Evolutionary conservation across 2,888 invertebrate genomes (phyloP).

Genomic region (Drosophila atroscutellata): DNA sequence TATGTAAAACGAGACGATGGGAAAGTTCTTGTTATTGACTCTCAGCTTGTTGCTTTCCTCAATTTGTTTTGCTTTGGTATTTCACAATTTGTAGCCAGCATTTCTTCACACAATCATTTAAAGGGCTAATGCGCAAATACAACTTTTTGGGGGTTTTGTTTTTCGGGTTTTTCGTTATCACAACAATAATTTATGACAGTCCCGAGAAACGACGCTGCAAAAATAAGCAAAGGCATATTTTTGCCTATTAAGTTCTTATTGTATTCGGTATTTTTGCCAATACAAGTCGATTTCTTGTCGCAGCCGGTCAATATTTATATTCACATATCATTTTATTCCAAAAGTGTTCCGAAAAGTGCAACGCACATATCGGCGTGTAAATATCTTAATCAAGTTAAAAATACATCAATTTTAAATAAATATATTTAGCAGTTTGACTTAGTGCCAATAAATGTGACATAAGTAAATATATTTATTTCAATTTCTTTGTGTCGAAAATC

Average conservation of each 20-base stretch:
- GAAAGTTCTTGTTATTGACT: conserved; percentile 63
- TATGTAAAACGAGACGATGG: conserved; percentile 70
- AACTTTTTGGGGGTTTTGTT: conserved; percentile 18
- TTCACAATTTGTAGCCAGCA: conserved; percentile 65
- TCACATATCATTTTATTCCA: no score
- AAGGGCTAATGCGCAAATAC: conserved; percentile 69
- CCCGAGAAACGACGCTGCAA: conserved; percentile 37
- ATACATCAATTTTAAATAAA: neutral
- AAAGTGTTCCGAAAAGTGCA: neutral
- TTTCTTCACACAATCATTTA: conserved; percentile 32
- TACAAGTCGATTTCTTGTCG: conserved; percentile 4
- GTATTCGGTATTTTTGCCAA: conserved; percentile 15
- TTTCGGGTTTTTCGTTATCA: conserved; percentile 37
- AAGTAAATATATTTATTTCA: neutral
- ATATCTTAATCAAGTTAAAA: neutral
- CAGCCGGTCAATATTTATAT: neutral
- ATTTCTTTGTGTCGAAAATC: neutral
- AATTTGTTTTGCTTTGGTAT: conserved; percentile 46
- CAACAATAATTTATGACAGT: conserved; percentile 31
- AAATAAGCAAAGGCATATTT: conserved; percentile 8
- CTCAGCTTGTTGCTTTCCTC: conserved; percentile 11
- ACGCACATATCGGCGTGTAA: neutral
- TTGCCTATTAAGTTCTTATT: conserved; percentile 30
- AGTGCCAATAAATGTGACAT: neutral
- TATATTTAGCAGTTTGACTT: neutral